These are phyloP conservation scores for Drosophila kohkoa DNA, from an alignment of 1,140 invertebrate species.

Conservation along the genomic window DNA sequence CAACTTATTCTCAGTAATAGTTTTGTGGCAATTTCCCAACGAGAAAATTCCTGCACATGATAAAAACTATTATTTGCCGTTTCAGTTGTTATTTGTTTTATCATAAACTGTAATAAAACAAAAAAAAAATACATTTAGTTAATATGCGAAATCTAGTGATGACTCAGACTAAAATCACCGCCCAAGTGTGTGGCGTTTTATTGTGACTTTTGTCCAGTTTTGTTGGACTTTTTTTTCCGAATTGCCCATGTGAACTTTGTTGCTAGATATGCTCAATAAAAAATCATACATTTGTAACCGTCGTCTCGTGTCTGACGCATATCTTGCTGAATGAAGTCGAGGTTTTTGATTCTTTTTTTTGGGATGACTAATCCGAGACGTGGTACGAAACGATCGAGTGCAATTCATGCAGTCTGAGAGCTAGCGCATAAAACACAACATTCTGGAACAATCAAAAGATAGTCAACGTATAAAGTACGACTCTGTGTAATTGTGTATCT, in stretches of 20 bases:
- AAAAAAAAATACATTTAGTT: not conserved
- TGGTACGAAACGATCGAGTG: not conserved
- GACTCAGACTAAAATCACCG: conserved; percentile 1
- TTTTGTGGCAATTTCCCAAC: too few relatives aligned
- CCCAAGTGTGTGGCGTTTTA: not conserved
- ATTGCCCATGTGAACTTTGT: conserved; percentile 4
- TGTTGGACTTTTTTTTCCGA: not conserved
- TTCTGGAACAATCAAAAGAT: conserved; percentile 7
- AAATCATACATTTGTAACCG: not conserved
- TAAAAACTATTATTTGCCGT: not conserved
- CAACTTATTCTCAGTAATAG: too few relatives aligned
- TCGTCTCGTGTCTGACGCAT: conserved; percentile 20
- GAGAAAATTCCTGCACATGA: not conserved
- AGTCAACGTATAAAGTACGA: not conserved
- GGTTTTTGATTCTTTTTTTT: conserved; percentile 1
- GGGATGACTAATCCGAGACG: conserved; percentile 9
- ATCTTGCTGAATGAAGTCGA: not conserved
- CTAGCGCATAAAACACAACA: not conserved
- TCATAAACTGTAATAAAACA: not conserved
- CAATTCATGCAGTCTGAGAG: not conserved
- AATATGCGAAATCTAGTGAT: conserved; percentile 1
- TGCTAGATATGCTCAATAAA: not conserved
- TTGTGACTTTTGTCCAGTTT: conserved; percentile 1
- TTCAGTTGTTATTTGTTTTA: not conserved
- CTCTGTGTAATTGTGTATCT: conserved; percentile 1